Percentiles rank a stretch among this genome's conserved stretches.
phyloP scores from a whole-genome alignment of 1,140 invertebrate genomes.

The Drosophila parvula region DNA sequence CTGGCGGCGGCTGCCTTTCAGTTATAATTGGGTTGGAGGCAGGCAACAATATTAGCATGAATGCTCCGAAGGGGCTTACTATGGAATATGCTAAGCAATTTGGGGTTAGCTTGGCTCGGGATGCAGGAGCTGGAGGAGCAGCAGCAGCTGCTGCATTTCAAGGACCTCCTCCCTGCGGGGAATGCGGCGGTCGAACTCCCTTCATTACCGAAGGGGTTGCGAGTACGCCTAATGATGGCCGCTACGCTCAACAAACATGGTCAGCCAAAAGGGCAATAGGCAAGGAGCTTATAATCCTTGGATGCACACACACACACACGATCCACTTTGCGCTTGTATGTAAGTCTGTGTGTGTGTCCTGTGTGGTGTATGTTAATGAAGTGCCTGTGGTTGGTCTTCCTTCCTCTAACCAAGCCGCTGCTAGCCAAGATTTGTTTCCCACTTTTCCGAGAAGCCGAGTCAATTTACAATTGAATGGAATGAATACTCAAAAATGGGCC shows the following conservation, averaged over 20 bases:
- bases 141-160: conserved; percentile 13
- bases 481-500: conserved; percentile 27
- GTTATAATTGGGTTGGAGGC: conserved; percentile 3
- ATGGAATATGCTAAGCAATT: conserved; percentile 46
- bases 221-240: conserved; percentile 39
- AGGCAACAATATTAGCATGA: conserved; percentile 22
- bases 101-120: conserved; percentile 12
- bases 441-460: conserved; percentile 33
- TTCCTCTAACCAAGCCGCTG: conserved; percentile 3
- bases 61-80: conserved; percentile 1
- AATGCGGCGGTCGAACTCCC: background rate
- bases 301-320: conserved; percentile 28
- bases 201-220: conserved; percentile 35
- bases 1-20: background rate
- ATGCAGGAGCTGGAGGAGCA: background rate
- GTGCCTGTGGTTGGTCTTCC: conserved; percentile 37
- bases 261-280: conserved; percentile 43
- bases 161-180: background rate
- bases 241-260: conserved; percentile 27
- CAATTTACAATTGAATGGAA: conserved; percentile 60
- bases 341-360: conserved; percentile 13
- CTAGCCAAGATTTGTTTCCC: conserved; percentile 22
- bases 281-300: conserved; percentile 50
- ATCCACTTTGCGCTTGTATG: conserved; percentile 40
- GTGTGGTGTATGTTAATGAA: conserved; percentile 59